These are phyloP conservation scores for Junonia oenone DNA, from an alignment of 2,888 invertebrate genomes.

Conservation along the genomic window DNA sequence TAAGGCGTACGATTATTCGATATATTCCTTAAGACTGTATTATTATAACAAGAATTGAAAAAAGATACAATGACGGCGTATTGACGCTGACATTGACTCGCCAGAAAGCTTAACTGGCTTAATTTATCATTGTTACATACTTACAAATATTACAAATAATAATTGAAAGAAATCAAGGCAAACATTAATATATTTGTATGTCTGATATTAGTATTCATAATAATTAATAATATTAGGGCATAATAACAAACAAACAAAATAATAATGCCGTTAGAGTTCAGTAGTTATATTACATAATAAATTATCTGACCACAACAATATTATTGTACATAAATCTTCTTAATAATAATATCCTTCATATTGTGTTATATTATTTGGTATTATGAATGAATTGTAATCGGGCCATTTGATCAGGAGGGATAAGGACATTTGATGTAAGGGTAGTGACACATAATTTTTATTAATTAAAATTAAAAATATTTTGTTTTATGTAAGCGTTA, in stretches of 20 bases:
- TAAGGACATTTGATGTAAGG: not conserved
- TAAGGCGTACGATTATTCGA: no score
- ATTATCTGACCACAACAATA: not conserved
- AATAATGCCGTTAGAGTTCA: not conserved
- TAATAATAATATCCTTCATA: not conserved
- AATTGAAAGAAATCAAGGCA: not conserved
- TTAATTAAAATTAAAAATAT: no score
- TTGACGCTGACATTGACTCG: no score
- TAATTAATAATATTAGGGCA: no score
- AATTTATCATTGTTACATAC: no score
- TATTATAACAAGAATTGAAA: no score
- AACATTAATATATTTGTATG: not conserved
- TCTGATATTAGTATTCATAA: not conserved
- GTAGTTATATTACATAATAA: not conserved
- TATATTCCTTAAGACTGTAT: no score
- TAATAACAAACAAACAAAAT: not conserved
- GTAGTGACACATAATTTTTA: not conserved
- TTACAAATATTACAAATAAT: no score
- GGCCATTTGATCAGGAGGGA: not conserved
- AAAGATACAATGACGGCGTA: no score
- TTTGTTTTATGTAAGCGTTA: no score
- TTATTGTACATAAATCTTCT: not conserved
- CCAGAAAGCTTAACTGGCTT: no score
- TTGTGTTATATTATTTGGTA: not conserved
- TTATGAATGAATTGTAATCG: conserved; percentile 11